phyloP scores from a whole-genome alignment of 1,140 invertebrate species.

The Aricia agestis region DNA sequence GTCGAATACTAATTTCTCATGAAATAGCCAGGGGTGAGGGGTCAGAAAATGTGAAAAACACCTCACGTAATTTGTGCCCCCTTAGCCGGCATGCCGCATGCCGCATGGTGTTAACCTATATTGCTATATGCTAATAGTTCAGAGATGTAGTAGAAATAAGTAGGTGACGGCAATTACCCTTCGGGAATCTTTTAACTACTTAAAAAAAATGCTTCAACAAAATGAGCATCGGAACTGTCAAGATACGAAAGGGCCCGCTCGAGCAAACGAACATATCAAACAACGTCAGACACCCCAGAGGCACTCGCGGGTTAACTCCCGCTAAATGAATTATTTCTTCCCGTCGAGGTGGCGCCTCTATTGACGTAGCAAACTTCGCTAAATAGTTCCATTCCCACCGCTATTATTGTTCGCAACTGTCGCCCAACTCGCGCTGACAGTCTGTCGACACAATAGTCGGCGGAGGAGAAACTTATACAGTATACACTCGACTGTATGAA shows the following conservation, averaged over 20 bases:
- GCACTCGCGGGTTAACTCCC: constrained; percentile 47
- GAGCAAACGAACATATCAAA: constrained; percentile 34
- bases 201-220: not conserved
- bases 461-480: constrained; percentile 24
- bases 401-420: constrained; percentile 68
- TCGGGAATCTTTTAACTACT: no score
- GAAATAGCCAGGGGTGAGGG: no score
- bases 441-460: constrained; percentile 50
- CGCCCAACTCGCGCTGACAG: constrained; percentile 51
- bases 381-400: constrained; percentile 69
- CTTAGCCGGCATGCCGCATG: no score
- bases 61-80: no score
- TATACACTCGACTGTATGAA: constrained; percentile 8
- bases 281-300: constrained; percentile 34
- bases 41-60: no score
- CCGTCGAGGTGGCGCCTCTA: constrained; percentile 62
- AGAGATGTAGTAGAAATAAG: no score
- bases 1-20: no score
- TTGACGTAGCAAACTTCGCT: constrained; percentile 67
- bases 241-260: not conserved
- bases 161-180: no score
- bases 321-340: constrained; percentile 69
- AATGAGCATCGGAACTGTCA: not conserved
- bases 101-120: no score
- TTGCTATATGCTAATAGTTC: no score